phyloP scores from a whole-genome alignment of 2,888 invertebrate genomes.

The Merodon equestris region DNA sequence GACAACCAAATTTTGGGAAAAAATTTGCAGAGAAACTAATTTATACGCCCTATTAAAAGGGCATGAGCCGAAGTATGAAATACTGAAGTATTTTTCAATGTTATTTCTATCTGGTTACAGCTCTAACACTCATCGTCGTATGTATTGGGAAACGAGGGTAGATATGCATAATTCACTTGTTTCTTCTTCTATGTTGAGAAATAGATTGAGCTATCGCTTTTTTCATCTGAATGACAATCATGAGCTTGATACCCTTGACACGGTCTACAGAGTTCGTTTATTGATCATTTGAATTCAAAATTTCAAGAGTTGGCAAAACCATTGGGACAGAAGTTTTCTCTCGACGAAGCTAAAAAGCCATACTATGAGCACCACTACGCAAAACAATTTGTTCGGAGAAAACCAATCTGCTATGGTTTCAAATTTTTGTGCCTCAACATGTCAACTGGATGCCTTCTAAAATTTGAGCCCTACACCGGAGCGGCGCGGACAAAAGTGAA shows the following conservation, averaged over 20 bases:
- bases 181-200: constrained; percentile 18
- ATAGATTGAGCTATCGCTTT: constrained; percentile 5
- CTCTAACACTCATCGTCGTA: background rate
- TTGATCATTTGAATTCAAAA: constrained; percentile 52
- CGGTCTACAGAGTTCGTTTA: constrained; percentile 64
- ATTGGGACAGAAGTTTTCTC: constrained; percentile 60
- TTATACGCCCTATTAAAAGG: constrained; percentile 4
- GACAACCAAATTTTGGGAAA: constrained; percentile 4
- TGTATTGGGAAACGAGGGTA: constrained; percentile 17
- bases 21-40: background rate
- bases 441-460: constrained; percentile 4
- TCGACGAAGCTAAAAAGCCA: constrained; percentile 69
- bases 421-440: constrained; percentile 10
- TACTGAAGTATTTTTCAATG: constrained; percentile 7
- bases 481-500: constrained; percentile 3
- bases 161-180: constrained; percentile 15
- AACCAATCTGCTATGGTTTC: background rate
- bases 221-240: constrained; percentile 44
- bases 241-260: constrained; percentile 55
- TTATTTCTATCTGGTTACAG: constrained; percentile 4
- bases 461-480: constrained; percentile 2
- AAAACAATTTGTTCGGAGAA: background rate
- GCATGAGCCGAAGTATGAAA: background rate
- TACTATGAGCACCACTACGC: constrained; percentile 60
- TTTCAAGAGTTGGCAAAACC: constrained; percentile 42